phyloP scores from a whole-genome alignment of 2,797 vertebrate species.

The Odontamblyopus lacepedii region DNA sequence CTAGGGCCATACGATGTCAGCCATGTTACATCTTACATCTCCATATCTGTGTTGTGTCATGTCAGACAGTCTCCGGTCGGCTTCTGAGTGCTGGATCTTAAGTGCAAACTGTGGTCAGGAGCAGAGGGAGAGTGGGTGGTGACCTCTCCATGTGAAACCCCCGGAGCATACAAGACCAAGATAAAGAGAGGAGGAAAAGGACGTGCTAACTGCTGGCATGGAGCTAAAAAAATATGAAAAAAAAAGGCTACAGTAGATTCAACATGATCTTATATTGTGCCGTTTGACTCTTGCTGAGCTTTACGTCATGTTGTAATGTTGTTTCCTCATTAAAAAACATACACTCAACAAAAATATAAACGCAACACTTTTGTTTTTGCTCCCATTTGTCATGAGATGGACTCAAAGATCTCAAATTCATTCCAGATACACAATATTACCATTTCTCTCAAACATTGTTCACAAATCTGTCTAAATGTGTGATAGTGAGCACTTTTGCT shows the following conservation, averaged over 20 bases:
- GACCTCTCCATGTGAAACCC: conserved; percentile 47
- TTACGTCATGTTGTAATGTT: too few species aligned
- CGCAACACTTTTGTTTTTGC: too few species aligned
- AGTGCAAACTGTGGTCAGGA: conserved; percentile 59
- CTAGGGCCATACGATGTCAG: conserved; percentile 13
- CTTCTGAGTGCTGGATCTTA: conserved; percentile 36
- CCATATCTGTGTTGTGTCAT: conserved; percentile 36
- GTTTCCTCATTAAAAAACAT: too few species aligned
- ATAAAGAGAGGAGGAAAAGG: conserved; percentile 23
- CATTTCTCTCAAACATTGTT: too few species aligned
- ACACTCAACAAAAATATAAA: too few species aligned
- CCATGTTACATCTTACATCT: conserved; percentile 33
- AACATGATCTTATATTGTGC: background rate
- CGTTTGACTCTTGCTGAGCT: too few species aligned
- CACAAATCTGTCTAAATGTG: too few species aligned
- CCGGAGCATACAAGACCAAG: conserved; percentile 38
- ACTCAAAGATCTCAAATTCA: too few species aligned
- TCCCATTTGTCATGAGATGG: too few species aligned
- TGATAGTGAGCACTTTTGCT: too few species aligned
- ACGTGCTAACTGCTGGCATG: conserved; percentile 3
- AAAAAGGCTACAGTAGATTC: background rate
- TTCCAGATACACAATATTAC: too few species aligned
- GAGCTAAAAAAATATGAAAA: background rate
- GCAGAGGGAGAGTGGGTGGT: conserved; percentile 42
- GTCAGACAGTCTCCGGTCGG: conserved; percentile 39